Conservation (phyloP, 2,888 invertebrate genomes). For the Glaucopsyche alexis region DNA sequence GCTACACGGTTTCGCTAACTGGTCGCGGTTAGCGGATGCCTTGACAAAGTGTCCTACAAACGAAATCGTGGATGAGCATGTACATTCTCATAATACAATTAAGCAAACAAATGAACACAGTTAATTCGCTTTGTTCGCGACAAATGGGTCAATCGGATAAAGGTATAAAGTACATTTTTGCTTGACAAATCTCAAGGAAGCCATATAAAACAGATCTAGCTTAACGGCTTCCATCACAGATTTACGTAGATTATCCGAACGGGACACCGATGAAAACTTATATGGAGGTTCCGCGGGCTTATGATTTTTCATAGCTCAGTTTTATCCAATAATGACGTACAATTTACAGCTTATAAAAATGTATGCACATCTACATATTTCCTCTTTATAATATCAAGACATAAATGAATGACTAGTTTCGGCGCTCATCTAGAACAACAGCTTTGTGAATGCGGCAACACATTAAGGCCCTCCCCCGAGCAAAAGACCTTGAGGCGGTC, state of each 20-base stretch:
- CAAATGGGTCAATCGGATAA: constrained; percentile 30
- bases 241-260: constrained; percentile 64
- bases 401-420: too few relatives aligned
- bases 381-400: too few relatives aligned
- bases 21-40: too few relatives aligned
- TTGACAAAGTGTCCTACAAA: background rate
- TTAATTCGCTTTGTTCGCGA: constrained; percentile 35
- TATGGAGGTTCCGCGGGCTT: constrained; percentile 40
- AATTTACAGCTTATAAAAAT: background rate
- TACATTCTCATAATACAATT: background rate
- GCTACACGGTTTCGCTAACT: too few relatives aligned
- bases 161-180: constrained; percentile 36
- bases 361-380: too few relatives aligned
- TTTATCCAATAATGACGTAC: background rate
- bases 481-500: too few relatives aligned
- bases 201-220: constrained; percentile 55
- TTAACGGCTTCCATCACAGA: constrained; percentile 62
- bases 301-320: constrained; percentile 14
- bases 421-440: too few relatives aligned
- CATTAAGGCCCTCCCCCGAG: too few relatives aligned
- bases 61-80: background rate
- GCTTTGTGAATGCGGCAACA: too few relatives aligned
- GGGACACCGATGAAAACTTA: constrained; percentile 46
- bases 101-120: constrained; percentile 23
- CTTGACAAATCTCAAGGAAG: constrained; percentile 47